phyloP scores from a whole-genome alignment of 2,888 invertebrate genomes.

The Lepidonotus clava region DNA sequence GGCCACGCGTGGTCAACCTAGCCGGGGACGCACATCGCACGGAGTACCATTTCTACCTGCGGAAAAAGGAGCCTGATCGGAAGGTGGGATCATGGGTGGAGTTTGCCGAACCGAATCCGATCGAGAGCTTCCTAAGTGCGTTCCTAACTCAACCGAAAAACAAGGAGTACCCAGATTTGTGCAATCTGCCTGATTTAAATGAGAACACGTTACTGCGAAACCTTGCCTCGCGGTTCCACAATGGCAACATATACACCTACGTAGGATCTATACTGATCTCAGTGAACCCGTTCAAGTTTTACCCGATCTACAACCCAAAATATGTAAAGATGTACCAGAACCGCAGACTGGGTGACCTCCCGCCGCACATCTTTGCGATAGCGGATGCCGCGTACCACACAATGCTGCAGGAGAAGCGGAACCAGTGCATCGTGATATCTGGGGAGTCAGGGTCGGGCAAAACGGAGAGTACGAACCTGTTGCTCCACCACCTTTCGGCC shows the following conservation, averaged over 20 bases:
- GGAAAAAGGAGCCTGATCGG: slow-evolving; percentile 86
- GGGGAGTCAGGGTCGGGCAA: slow-evolving; percentile 98
- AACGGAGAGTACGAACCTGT: slow-evolving; percentile 97
- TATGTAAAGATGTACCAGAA: slow-evolving; percentile 97
- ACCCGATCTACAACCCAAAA: slow-evolving; percentile 98
- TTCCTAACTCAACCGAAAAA: slow-evolving; percentile 95
- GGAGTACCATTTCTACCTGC: slow-evolving; percentile 88
- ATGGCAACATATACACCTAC: slow-evolving; percentile 97
- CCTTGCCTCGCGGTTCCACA: slow-evolving; percentile 90
- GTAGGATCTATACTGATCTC: slow-evolving; percentile 97
- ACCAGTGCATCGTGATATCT: slow-evolving; percentile 97
- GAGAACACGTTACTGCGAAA: slow-evolving; percentile 96
- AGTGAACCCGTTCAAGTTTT: slow-evolving; percentile 93
- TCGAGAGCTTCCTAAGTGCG: slow-evolving; percentile 93
- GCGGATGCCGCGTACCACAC: slow-evolving; percentile 96
- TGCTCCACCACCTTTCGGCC: slow-evolving; percentile 96
- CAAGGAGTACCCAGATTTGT: slow-evolving; percentile 96
- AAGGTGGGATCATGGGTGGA: slow-evolving; percentile 89
- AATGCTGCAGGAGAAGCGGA: slow-evolving; percentile 94
- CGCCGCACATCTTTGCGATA: slow-evolving; percentile 98
- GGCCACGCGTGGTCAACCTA: slow-evolving; percentile 77
- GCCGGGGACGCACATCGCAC: slow-evolving; percentile 64
- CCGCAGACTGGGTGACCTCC: slow-evolving; percentile 92
- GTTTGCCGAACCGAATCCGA: slow-evolving; percentile 72
- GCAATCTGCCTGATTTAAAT: slow-evolving; percentile 96